Base-by-base conservation (phyloP, 2,888 invertebrate species). In the Copidosoma aretas region DNA sequence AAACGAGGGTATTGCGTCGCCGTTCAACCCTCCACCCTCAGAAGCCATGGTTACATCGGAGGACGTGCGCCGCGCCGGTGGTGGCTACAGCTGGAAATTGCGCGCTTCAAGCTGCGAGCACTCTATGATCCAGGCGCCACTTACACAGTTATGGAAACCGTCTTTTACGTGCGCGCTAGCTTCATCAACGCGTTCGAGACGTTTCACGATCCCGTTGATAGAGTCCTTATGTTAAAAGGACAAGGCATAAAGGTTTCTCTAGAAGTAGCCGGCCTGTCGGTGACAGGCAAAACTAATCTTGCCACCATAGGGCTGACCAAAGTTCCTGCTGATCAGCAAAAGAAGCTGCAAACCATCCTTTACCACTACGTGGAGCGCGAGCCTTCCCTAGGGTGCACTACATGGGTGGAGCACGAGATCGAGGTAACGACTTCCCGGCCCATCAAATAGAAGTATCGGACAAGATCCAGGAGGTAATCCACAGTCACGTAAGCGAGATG, bases 381-480 rank as follows among this genome's bases (percentile, higher is more conserved):
- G 4, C 4, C 32, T 32, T 8, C 8, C 32, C 32, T 32, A 32
- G 32, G 32, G 32, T 32, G 32, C 32, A 32, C 32, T 32, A 32
- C 32, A 8, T 32, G 32, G 32, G 32, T 32, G 4, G 32, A 32
- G 32, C 32, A 32, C 32, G 32, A 32, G 32, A 32, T 32, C 32
- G 32, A 32, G 32, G 32, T 32, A 5, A 32, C 32, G 8, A 32
- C 32, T 8, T 32, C 8, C 1, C 3, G 10, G 14, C 54, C 65
- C 0, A 63, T 66, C 19, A 70, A 66, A n/a, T 63, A 70, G 21
- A 15, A 32, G 22, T 60, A 43, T 22, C 57, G 12, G 49, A 46
- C 1, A 57, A 24, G 17, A 25, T 60, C 1, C 57, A 24, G 22
- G 63, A 63, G 14, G 51, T 19, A 15, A 61, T 68, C 15, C 41